These are phyloP conservation scores for Malurus alboscapulatus DNA, from an alignment of 2,113 vertebrate genomes.

Conservation along the genomic window DNA sequence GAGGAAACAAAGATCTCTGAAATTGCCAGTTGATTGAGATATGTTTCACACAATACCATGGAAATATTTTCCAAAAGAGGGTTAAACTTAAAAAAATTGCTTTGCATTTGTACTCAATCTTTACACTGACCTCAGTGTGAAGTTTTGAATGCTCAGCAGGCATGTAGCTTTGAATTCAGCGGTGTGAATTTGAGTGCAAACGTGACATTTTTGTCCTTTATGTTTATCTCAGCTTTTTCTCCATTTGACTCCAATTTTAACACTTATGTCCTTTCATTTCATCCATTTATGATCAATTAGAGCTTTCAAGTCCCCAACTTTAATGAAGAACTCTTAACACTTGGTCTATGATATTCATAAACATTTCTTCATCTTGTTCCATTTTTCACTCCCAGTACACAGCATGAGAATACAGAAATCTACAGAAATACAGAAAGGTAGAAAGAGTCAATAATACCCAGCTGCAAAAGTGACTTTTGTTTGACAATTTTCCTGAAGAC, in stretches of 20 bases:
- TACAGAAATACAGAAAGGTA: too few species aligned
- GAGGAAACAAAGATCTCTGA: not conserved
- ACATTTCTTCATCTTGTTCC: slow-evolving; percentile 15
- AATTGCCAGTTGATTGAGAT: not conserved
- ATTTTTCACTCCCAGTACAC: not conserved
- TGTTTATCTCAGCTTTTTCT: not conserved
- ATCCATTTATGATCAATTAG: not conserved
- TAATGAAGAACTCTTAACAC: not conserved
- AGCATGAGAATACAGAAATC: not conserved
- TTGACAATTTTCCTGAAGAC: slow-evolving; percentile 55
- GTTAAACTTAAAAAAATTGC: not conserved
- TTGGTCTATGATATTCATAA: not conserved
- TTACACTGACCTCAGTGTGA: not conserved
- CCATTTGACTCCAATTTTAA: not conserved
- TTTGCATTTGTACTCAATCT: not conserved
- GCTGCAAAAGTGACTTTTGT: slow-evolving; percentile 40
- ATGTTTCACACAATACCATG: not conserved
- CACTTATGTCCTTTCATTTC: not conserved
- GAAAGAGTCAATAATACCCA: slow-evolving; percentile 43
- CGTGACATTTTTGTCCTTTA: not conserved
- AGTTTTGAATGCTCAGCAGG: not conserved
- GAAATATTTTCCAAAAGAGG: not conserved
- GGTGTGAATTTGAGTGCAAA: not conserved
- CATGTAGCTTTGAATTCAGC: not conserved
- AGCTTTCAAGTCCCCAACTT: not conserved